phyloP scores from a whole-genome alignment of 2,113 vertebrate species.

The Chrysochloris asiatica region DNA sequence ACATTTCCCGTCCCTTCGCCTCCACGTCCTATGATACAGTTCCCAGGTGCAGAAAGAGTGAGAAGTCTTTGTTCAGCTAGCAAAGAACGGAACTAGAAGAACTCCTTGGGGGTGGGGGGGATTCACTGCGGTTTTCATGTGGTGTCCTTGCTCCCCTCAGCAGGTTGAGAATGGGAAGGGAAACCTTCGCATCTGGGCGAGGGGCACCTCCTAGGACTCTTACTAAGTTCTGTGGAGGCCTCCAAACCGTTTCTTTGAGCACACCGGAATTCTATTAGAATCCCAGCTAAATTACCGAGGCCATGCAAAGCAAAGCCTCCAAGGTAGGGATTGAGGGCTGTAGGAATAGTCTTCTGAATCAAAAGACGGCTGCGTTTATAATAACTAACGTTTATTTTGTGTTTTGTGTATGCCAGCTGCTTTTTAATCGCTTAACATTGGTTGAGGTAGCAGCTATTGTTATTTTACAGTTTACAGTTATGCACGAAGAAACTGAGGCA shows the following conservation, averaged over 20 bases:
- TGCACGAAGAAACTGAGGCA: background rate
- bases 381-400: rapidly evolving
- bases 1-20: background rate
- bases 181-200: rapidly evolving
- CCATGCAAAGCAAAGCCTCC: background rate
- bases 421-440: rapidly evolving
- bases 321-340: rapidly evolving
- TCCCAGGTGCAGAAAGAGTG: background rate
- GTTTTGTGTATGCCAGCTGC: rapidly evolving
- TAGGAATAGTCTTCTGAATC: background rate
- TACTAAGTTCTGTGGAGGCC: background rate
- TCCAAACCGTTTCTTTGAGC: background rate
- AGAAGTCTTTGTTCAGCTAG: background rate
- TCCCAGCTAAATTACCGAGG: background rate
- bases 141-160: background rate
- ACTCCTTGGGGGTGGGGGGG: background rate
- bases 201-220: background rate
- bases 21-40: background rate
- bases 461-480: rapidly evolving
- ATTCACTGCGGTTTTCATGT: background rate
- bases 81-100: background rate
- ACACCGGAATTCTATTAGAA: background rate
- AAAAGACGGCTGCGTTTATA: rapidly evolving
- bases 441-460: rapidly evolving
- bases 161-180: background rate